Base-by-base conservation (phyloP, 2,888 invertebrate genomes). In the Pachydiplax longipennis region DNA sequence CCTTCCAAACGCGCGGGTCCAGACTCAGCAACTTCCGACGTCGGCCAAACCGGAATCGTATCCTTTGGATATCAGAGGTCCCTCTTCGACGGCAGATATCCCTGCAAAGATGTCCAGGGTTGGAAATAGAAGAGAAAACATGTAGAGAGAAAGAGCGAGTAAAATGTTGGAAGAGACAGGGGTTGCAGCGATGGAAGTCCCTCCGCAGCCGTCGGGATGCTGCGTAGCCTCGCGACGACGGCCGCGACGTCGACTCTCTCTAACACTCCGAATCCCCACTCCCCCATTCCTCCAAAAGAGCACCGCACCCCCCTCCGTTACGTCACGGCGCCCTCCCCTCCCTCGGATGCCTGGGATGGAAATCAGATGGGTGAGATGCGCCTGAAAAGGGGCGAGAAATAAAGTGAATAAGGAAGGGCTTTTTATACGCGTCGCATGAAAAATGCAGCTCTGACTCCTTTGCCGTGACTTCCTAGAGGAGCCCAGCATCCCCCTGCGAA, bases 1-100 rank as follows among this genome's bases (percentile, higher is more conserved):
- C 25, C 90, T 44, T 81, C 81, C 87, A 48, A 44, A 91, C 91
- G 92, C 91, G 92, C 91, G 91, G 92, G 92, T 91, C 91, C 90
- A 91, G 91, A 73, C 48, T 91, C 65, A 10, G 73, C 73, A 83
- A 87, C 73, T 73, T 48, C 83, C 65, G 40, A 61, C 73, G 25
- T 31, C 73, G 12, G 25, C 12, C 5, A 31, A 31, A 13, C 25
- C 31, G 3, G 25, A 73, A 10, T 73, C 73, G 31, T 31, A 73
- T 73, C 73, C 73, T 13, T 80, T 40, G 81, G 91, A 83, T 61
- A n/a, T 37, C 40, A 82, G 25, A 40, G 53, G 53, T 81, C 44
- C 81, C 81, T 80, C 87, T 87, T 25, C 25, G 81, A n/a, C 61
- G 3, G 87, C 18, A 31, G 44, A 40, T 25, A 61, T 22, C 37